Conservation (phyloP, 1,140 invertebrate genomes). For the Neuroterus valhalla region DNA sequence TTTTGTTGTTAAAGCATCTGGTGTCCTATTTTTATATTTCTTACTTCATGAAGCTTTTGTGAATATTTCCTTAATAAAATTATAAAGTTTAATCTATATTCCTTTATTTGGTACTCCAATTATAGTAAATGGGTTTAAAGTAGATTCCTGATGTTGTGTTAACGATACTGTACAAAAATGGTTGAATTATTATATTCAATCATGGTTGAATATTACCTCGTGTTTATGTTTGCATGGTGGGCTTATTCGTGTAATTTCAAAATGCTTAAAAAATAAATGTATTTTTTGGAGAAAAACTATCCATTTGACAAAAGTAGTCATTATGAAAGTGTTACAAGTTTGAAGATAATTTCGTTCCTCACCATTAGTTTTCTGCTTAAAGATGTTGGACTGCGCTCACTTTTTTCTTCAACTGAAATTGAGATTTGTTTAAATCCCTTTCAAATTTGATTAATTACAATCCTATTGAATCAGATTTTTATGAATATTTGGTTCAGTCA, state of each 20-base stretch:
- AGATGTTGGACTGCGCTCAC: neutral
- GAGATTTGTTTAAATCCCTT: neutral
- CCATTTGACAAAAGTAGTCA: neutral
- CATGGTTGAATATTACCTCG: neutral
- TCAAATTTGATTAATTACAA: neutral
- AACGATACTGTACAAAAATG: neutral
- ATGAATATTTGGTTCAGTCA: too few species aligned
- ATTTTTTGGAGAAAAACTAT: neutral
- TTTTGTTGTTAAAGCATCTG: too few species aligned
- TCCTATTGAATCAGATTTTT: too few species aligned
- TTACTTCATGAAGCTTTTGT: too few species aligned
- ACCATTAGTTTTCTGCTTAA: neutral
- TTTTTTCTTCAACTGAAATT: neutral
- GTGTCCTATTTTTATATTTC: too few species aligned
- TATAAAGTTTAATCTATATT: too few species aligned
- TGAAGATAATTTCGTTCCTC: neutral
- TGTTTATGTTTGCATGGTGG: constrained; percentile 13
- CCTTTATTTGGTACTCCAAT: too few species aligned
- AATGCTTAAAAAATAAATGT: neutral
- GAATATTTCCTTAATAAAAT: too few species aligned
- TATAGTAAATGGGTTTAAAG: too few species aligned
- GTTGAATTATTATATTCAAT: neutral
- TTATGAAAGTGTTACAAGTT: neutral
- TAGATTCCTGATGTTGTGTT: neutral
- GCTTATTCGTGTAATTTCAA: neutral